Conservation (phyloP, 2,888 invertebrate species). For the Andrena chrysosceles region DNA sequence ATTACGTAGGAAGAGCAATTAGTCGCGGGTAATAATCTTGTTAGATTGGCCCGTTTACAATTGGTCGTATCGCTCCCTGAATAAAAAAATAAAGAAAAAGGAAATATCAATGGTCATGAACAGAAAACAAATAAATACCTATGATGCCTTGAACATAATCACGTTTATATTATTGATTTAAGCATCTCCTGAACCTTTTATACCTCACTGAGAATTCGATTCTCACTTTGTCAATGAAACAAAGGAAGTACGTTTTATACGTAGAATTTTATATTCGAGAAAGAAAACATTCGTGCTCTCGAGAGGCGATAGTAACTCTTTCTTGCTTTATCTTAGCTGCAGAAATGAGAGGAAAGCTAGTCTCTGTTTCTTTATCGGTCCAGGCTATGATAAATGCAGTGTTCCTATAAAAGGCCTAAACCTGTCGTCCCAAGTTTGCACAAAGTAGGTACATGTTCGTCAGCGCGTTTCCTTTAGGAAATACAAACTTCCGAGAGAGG, state of each 20-base stretch:
- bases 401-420: conserved; percentile 27
- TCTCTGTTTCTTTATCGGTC: not conserved
- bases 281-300: not conserved
- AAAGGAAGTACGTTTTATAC: conserved; percentile 4
- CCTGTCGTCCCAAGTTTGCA: conserved; percentile 1
- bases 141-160: conserved; percentile 53
- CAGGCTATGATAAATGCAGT: conserved; percentile 16
- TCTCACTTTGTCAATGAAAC: conserved; percentile 4
- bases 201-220: conserved; percentile 2
- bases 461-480: conserved; percentile 7
- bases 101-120: conserved; percentile 29
- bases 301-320: not conserved
- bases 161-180: conserved; percentile 45
- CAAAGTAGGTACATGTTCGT: not conserved
- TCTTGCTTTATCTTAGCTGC: not conserved
- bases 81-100: conserved; percentile 19
- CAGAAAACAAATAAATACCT: conserved; percentile 61
- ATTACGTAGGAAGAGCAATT: conserved; percentile 50
- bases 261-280: conserved; percentile 13
- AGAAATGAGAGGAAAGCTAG: conserved; percentile 4
- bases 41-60: conserved; percentile 38
- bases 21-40: conserved; percentile 21
- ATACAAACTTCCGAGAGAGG: not conserved
- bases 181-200: conserved; percentile 33
- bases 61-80: conserved; percentile 32